phyloP scores from a whole-genome alignment of 1,140 invertebrate genomes.

The Tetragnatha versicolor region DNA sequence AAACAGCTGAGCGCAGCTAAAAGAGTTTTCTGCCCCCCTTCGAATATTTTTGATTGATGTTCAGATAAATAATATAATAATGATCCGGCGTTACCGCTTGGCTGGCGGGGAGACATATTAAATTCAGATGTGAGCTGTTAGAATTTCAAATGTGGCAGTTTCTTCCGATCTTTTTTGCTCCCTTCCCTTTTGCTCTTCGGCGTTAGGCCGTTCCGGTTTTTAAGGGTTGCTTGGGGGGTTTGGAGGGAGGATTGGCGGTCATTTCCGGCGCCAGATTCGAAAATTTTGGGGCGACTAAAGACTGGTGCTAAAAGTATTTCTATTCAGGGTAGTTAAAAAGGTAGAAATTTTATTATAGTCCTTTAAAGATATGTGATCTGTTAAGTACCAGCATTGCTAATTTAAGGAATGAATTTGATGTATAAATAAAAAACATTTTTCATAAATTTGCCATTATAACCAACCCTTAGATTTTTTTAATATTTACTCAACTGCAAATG shows the following conservation, averaged over 20 bases:
- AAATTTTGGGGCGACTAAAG: not conserved
- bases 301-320: not conserved
- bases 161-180: constrained; percentile 26
- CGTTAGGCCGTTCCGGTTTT: constrained; percentile 49
- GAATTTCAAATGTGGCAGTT: constrained; percentile 55
- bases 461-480: too few relatives aligned
- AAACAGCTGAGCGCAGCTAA: constrained; percentile 49
- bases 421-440: too few relatives aligned
- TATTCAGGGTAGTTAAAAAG: not conserved
- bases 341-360: not conserved
- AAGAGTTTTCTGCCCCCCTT: constrained; percentile 40
- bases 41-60: constrained; percentile 55
- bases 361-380: not conserved
- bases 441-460: not conserved
- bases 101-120: constrained; percentile 51
- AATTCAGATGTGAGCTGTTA: constrained; percentile 55
- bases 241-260: not conserved
- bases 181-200: not conserved
- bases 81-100: constrained; percentile 47
- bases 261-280: constrained; percentile 6
- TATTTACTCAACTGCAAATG: too few relatives aligned
- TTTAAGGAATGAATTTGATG: not conserved
- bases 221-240: constrained; percentile 40
- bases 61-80: constrained; percentile 56
- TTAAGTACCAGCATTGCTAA: not conserved